phyloP scores from a whole-genome alignment of 2,113 vertebrate genomes.

The cattle (Bos taurus) region ARS-UCD2.0 NC_037331.1:114464501-114465000 shows the following conservation, averaged over 20 bases:
- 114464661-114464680: not conserved
- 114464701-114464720: not conserved
- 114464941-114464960: not conserved
- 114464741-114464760: not conserved
- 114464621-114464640: not conserved
- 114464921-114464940: not conserved
- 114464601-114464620: not conserved
- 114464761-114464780: not conserved
- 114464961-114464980: not conserved
- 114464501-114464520: not conserved
- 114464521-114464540: not conserved
- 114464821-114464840: not conserved
- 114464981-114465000: not conserved
- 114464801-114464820: not conserved
- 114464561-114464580: not conserved
- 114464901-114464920: not conserved
- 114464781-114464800: not conserved
- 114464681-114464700: not conserved
- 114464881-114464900: not conserved
- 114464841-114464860: not conserved
- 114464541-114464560: not conserved
- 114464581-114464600: fast-evolving
- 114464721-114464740: too few species aligned
- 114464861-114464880: not conserved
- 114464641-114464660: not conserved